phyloP scores from a whole-genome alignment of 2,797 vertebrate species.

The Halcyon chelicuti region DNA sequence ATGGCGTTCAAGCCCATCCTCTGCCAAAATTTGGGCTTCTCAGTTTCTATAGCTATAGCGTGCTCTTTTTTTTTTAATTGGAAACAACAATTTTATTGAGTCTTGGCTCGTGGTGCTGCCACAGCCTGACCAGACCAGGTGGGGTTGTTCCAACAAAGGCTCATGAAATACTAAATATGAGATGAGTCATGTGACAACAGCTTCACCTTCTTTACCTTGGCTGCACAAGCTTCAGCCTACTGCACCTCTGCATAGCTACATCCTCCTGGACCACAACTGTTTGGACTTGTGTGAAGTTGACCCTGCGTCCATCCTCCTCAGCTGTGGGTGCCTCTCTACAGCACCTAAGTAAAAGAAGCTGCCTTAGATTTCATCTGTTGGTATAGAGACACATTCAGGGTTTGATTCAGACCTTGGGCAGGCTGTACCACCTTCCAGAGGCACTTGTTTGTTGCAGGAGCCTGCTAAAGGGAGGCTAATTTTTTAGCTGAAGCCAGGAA shows the following conservation, averaged over 20 bases:
- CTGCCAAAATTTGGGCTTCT: background rate
- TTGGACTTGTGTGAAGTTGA: background rate
- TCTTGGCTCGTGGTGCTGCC: fast-evolving
- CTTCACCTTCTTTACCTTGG: background rate
- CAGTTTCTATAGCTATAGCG: background rate
- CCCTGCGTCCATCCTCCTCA: background rate
- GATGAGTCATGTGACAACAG: background rate
- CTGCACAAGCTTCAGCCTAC: background rate
- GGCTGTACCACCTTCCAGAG: background rate
- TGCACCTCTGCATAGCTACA: background rate
- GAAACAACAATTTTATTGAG: slow-evolving; percentile 6
- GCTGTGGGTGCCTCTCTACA: background rate
- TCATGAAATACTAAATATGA: background rate
- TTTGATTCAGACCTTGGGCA: background rate
- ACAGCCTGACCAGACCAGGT: background rate
- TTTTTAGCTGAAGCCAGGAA: background rate
- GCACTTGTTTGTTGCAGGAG: background rate
- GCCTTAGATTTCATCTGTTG: background rate
- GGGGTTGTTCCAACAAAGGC: background rate
- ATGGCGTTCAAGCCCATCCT: background rate
- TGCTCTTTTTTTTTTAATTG: background rate
- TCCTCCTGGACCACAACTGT: background rate
- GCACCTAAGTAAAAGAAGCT: background rate
- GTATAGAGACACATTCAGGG: background rate
- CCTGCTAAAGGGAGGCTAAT: background rate